These are phyloP conservation scores for Lepidocolaptes lacrymiger DNA, from an alignment of 2,797 vertebrate genomes.

Conservation along the genomic window DNA sequence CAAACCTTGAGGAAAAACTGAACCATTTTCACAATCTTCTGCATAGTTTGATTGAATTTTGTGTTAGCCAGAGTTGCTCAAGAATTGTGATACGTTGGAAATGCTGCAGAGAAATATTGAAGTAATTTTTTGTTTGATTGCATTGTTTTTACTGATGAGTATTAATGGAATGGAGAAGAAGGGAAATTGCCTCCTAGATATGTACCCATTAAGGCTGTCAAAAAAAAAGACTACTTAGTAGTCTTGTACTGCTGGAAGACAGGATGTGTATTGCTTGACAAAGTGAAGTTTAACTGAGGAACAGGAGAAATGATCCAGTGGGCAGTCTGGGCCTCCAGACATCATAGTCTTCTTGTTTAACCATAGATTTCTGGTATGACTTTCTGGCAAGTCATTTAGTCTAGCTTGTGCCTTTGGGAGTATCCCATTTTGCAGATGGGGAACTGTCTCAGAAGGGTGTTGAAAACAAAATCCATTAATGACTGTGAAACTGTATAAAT, in stretches of 20 bases:
- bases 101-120: background rate
- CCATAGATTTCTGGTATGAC: background rate
- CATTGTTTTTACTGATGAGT: background rate
- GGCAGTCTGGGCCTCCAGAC: background rate
- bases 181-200: background rate
- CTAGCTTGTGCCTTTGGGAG: constrained; percentile 19
- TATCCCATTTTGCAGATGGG: constrained; percentile 19
- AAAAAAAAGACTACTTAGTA: background rate
- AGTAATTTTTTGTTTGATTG: background rate
- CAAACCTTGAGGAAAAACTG: background rate
- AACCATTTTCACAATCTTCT: background rate
- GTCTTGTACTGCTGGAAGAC: background rate
- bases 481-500: constrained; percentile 36
- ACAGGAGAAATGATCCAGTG: background rate
- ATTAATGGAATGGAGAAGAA: background rate
- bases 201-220: background rate
- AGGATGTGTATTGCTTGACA: background rate
- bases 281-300: background rate
- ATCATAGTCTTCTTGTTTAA: background rate
- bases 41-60: background rate
- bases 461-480: constrained; percentile 63
- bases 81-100: background rate
- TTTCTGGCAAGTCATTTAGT: constrained; percentile 1
- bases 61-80: background rate
- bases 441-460: constrained; percentile 33